Conservation (phyloP, 2,888 invertebrate species). For the Exephanes ischioxanthus region DNA sequence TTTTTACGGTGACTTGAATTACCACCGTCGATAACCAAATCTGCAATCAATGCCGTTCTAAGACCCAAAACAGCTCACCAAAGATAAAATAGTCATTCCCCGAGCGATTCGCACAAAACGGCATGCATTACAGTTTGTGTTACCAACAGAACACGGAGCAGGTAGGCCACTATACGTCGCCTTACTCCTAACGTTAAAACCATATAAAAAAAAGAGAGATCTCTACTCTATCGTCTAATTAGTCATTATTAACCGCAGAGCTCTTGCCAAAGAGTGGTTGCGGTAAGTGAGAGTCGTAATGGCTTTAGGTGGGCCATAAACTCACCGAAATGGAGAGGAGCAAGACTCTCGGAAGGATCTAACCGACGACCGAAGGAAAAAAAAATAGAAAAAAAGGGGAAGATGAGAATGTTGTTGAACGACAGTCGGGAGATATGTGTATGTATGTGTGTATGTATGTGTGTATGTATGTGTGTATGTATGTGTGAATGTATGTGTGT, state of each 20-base stretch:
- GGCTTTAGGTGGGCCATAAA: conserved; percentile 48
- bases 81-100: too few species aligned
- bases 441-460: neutral
- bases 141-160: too few species aligned
- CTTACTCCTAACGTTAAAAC: too few species aligned
- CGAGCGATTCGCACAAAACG: too few species aligned
- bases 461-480: neutral
- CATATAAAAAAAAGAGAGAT: neutral
- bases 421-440: conserved; percentile 7
- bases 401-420: conserved; percentile 15
- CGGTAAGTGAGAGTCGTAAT: conserved; percentile 18
- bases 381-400: neutral
- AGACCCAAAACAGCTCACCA: too few species aligned
- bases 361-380: conserved; percentile 4
- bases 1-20: too few species aligned
- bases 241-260: conserved; percentile 12
- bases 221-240: conserved; percentile 13
- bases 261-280: neutral
- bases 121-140: too few species aligned
- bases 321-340: conserved; percentile 31
- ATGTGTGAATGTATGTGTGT: too few species aligned
- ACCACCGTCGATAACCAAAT: too few species aligned
- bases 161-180: too few species aligned
- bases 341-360: neutral
- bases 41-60: too few species aligned